Evolutionary conservation across 2,888 invertebrate species (phyloP), one percentile per base, ranked within the genome.

Genomic region (Busseola fusca): DNA sequence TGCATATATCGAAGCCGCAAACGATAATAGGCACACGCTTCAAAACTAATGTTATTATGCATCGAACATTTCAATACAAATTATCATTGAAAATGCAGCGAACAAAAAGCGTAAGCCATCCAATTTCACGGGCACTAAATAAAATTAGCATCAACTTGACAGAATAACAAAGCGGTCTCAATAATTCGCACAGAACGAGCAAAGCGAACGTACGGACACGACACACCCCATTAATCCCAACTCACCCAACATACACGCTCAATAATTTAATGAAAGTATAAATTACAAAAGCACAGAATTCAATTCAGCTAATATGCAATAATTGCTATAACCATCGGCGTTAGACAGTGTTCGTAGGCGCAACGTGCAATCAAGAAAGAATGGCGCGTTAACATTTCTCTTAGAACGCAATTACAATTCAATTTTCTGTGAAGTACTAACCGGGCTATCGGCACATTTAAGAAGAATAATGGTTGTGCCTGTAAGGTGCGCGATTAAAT

Each of bases 81-180:
- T 91, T 91, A 93, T 87, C 83, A 85, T 86, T 86, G 86, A 84
- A 86, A 84, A 84, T 78, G 82, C 78, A 83, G 21, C 83, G 88
- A 90, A 90, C 89, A 91, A 92, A 90, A 92, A 88, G 89, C 87
- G 60, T 87, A 81, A 84, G 86, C 89, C 90, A 90, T 93, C 91
- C 92, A 94, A 95, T 95, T 95, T 94, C 94, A 95, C 88, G 94
- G 93, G 72, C 91, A 92, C 91, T 95, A 95, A 95, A 95, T 93
- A 95, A 95, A 95, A 95, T 95, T 95, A 93, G 88, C 94, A 91
- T 87, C 90, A 85, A 88, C 86, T 91, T 89, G 93, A 91, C 94
- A 93, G 88, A 88, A 87, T 92, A 93, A 94, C 93, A 94, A 94
- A 95, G 94, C 92, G 93, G 86, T 93, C 90, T 91, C 91, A 93